These are phyloP conservation scores for Aythya fuligula DNA, from an alignment of 2,797 vertebrate species.

Conservation along the genomic window DNA sequence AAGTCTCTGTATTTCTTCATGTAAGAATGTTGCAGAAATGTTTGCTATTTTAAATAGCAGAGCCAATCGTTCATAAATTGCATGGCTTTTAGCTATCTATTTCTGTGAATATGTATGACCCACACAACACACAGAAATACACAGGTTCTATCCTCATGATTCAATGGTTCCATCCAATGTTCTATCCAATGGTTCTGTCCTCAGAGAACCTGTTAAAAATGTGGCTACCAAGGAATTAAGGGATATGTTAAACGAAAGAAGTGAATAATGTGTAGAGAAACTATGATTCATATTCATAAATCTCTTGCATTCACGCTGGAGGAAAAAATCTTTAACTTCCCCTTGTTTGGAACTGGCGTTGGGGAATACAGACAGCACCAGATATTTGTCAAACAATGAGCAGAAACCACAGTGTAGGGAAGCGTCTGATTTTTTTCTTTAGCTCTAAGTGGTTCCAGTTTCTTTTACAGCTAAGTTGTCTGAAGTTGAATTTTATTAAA, in stretches of 20 bases:
- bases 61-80: background rate
- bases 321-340: background rate
- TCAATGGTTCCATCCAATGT: too few relatives aligned
- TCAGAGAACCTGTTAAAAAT: background rate
- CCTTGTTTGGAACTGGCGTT: background rate
- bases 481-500: background rate
- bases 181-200: background rate
- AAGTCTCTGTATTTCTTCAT: background rate
- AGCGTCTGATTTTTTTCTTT: background rate
- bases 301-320: background rate
- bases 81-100: fast-evolving
- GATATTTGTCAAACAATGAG: background rate
- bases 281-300: background rate
- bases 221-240: background rate
- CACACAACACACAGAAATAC: background rate
- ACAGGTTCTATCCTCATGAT: too few relatives aligned
- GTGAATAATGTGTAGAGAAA: background rate
- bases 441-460: background rate
- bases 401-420: background rate
- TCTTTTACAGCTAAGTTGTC: background rate
- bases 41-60: background rate
- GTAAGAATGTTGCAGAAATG: background rate
- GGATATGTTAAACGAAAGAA: background rate
- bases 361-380: background rate
- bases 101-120: background rate